Percentiles rank a stretch among this genome's conserved stretches.
phyloP scores from a whole-genome alignment of 2,797 vertebrate species.

The Microchirus variegatus region DNA sequence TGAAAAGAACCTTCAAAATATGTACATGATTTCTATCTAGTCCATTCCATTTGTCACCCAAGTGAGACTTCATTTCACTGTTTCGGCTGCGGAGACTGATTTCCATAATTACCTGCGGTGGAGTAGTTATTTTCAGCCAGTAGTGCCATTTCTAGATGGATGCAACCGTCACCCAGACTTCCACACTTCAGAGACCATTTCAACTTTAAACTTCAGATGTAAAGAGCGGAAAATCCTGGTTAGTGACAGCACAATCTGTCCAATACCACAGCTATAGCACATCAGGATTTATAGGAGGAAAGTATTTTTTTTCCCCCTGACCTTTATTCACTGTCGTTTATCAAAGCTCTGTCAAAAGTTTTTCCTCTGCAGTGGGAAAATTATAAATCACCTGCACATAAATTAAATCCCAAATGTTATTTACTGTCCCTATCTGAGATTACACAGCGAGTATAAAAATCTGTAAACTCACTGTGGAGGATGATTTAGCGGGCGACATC shows the following conservation, averaged over 20 bases:
- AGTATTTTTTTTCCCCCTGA: not conserved
- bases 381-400: not conserved
- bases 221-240: slow-evolving; percentile 1
- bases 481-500: slow-evolving; percentile 17
- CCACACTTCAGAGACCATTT: slow-evolving; percentile 6
- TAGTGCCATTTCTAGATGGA: slow-evolving; percentile 3
- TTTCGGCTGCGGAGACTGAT: slow-evolving; percentile 6
- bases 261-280: not conserved
- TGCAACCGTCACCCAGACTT: not conserved
- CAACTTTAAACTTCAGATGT: slow-evolving; percentile 8
- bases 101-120: slow-evolving; percentile 22
- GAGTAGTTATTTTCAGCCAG: slow-evolving; percentile 22
- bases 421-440: slow-evolving; percentile 10
- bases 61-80: slow-evolving; percentile 20
- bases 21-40: slow-evolving; percentile 25
- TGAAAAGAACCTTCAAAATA: slow-evolving; percentile 47
- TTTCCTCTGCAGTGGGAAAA: not conserved
- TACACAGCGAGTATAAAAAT: not conserved
- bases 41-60: slow-evolving; percentile 42
- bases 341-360: not conserved
- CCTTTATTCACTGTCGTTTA: slow-evolving; percentile 8
- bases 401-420: slow-evolving; percentile 8
- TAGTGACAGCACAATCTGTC: not conserved
- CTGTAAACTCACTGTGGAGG: slow-evolving; percentile 12
- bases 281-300: slow-evolving; percentile 9